phyloP scores from a whole-genome alignment of 2,888 invertebrate species.

The Eupithecia tripunctaria region DNA sequence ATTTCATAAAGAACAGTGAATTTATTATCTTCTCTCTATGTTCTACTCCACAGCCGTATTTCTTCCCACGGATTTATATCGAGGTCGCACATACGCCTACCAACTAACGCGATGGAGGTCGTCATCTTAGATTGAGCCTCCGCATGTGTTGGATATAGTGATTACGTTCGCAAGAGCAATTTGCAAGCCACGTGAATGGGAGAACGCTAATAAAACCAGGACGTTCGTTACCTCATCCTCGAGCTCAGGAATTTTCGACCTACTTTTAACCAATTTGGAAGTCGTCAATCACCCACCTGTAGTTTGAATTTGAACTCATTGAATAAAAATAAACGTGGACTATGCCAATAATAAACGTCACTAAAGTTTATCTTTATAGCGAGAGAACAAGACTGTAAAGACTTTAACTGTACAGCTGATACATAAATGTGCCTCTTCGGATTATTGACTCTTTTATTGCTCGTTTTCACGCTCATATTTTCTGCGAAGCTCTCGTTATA shows the following conservation, averaged over 20 bases:
- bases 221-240: constrained; percentile 24
- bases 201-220: constrained; percentile 25
- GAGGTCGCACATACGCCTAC: constrained; percentile 57
- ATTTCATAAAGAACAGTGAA: constrained; percentile 1
- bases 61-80: constrained; percentile 72
- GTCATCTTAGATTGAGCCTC: constrained; percentile 33
- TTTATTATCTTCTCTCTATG: constrained; percentile 6
- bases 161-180: constrained; percentile 34
- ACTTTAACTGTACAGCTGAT: constrained; percentile 44
- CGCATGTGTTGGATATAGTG: constrained; percentile 34
- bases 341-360: constrained; percentile 8
- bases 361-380: not conserved
- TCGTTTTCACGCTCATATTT: constrained; percentile 47
- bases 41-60: constrained; percentile 45
- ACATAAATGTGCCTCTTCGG: constrained; percentile 45
- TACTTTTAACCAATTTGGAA: not conserved
- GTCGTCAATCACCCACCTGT: constrained; percentile 2
- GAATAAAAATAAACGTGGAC: not conserved
- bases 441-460: constrained; percentile 48
- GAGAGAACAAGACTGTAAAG: not conserved
- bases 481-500: constrained; percentile 42
- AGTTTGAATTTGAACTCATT: not conserved
- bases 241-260: constrained; percentile 30
- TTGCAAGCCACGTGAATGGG: constrained; percentile 20
- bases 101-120: constrained; percentile 37